Conservation (phyloP, 2,113 vertebrate species). For the Daphoenositta chrysoptera region DNA sequence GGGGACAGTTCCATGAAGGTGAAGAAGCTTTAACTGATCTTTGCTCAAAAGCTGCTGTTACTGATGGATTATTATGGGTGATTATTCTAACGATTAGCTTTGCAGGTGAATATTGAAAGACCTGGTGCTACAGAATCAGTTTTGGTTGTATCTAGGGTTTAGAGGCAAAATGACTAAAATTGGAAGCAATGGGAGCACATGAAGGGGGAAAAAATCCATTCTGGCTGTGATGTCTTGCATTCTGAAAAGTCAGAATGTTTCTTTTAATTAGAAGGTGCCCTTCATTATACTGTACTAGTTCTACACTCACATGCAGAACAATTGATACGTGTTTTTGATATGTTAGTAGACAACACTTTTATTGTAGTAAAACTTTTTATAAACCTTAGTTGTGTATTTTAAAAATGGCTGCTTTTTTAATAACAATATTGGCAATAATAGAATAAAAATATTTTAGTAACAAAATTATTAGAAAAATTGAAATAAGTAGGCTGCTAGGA, state of each 20-base stretch:
- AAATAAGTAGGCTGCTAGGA: not conserved
- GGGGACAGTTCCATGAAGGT: not conserved
- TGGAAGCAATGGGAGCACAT: accelerated
- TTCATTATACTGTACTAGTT: not conserved
- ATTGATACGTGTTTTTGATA: not conserved
- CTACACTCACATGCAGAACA: not conserved
- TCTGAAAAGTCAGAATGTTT: not conserved
- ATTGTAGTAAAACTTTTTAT: not conserved
- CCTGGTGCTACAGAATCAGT: not conserved
- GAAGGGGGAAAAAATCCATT: accelerated
- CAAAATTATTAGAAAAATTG: not conserved
- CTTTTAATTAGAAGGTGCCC: not conserved
- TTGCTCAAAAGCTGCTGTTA: not conserved
- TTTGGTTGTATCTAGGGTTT: not conserved
- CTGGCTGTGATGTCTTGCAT: not conserved
- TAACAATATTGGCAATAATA: not conserved
- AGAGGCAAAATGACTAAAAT: not conserved
- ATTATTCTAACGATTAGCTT: not conserved
- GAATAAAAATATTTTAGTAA: not conserved
- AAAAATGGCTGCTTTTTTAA: not conserved
- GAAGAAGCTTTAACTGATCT: not conserved
- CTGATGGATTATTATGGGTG: not conserved
- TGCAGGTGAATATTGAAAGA: not conserved
- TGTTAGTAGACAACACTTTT: not conserved
- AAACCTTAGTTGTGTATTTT: not conserved